Percentiles rank a stretch among this genome's conserved stretches.
phyloP scores from a whole-genome alignment of 2,113 vertebrate species.

The Coturnix japonica region DNA sequence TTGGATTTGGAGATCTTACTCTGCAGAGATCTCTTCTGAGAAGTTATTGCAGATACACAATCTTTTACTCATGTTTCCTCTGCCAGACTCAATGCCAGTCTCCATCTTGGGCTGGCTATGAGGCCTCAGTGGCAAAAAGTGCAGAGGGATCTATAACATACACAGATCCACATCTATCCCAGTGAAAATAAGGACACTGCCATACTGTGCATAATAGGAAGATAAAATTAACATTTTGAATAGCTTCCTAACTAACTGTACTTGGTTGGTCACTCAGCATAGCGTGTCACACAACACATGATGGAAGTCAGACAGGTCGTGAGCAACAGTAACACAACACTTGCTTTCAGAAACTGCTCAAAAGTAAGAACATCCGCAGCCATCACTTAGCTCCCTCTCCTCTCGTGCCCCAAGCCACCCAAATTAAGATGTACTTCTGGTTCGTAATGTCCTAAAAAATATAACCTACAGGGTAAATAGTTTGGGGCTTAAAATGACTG shows the following conservation, averaged over 20 bases:
- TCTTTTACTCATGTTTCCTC: not conserved
- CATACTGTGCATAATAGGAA: not conserved
- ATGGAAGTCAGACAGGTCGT: not conserved
- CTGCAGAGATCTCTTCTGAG: not conserved
- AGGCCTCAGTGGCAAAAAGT: not conserved
- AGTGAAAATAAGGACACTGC: not conserved
- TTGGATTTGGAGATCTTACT: not conserved
- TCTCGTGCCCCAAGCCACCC: not conserved
- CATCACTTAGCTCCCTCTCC: not conserved
- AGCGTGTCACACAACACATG: not conserved
- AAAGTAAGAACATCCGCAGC: not conserved
- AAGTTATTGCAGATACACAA: not conserved
- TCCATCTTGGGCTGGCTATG: not conserved
- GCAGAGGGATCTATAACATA: not conserved
- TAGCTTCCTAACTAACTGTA: not conserved
- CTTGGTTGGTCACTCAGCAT: not conserved
- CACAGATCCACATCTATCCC: not conserved
- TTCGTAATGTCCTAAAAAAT: not conserved
- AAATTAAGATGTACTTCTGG: not conserved
- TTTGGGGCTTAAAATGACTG: not conserved
- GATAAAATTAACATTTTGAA: not conserved
- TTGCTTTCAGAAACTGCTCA: not conserved
- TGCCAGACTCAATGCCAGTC: not conserved
- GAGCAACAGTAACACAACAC: not conserved
- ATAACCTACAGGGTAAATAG: not conserved